Evolutionary conservation across 2,888 invertebrate genomes (phyloP), one percentile per base, ranked within the genome.

Genomic region (Thymelicus sylvestris): DNA sequence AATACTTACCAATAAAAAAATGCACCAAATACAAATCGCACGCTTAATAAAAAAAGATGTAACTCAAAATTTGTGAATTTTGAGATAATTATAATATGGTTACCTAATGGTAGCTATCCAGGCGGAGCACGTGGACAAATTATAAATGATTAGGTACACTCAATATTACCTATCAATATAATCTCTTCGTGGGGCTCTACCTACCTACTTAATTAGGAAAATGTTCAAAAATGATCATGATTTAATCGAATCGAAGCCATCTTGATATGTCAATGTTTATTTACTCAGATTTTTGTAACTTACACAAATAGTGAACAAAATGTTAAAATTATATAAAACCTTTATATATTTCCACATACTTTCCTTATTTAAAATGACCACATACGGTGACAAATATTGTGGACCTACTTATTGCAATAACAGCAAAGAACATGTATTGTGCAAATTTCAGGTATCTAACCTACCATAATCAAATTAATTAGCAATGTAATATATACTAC

Each of bases 351-450:
- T 66, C 62, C 7, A n/a, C 5, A 15, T 74, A 39, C 50, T 69
- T 64, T 41, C 76, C 68, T 74, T 75, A 7, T 19, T 19, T 55
- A 47, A 59, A 75, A 66, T 78, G 31, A 64, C 74, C 19, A 74
- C 73, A 74, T 81, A 80, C 74, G 63, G 73, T 66, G 77, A 81
- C 59, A 79, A 79, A 76, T 85, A 86, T 74, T 90, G 90, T 73
- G 78, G 76, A 70, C 66, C 78, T 15, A 78, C 80, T 62, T 80
- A 78, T 77, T 90, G 89, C 73, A 80, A 80, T 73, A 83, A 83
- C 50, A 86, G 77, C 66, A 85, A 85, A 72, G 82, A 87, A 72
- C 85, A 89, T 68, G 84, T 82, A 3, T 78, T 88, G 71, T 91
- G 91, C 77, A 85, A 83, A 83, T 88, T 83, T 78, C 81, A 78